Percentiles rank a stretch among this genome's conserved stretches.
Conservation (phyloP, 2,113 vertebrate genomes). For the Pseudonaja textilis region DNA sequence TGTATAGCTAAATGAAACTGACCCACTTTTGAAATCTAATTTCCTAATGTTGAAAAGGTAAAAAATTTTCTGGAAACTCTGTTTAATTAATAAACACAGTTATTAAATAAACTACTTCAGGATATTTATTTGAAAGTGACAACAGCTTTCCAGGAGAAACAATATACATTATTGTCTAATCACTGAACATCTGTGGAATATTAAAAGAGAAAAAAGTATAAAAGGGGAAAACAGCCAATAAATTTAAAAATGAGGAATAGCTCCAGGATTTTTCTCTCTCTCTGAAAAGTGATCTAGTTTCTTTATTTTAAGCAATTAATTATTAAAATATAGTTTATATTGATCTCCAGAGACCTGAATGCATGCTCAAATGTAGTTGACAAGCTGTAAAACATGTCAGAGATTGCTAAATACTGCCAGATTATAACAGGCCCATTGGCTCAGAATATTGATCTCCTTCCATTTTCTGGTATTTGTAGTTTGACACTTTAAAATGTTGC, state of each 20-base stretch:
- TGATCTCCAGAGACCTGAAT: neutral
- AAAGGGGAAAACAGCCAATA: neutral
- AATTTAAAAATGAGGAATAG: neutral
- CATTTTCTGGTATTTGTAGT: neutral
- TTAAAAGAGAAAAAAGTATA: neutral
- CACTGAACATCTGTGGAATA: neutral
- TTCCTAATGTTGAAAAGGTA: constrained; percentile 33
- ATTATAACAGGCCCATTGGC: neutral
- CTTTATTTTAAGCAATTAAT: neutral
- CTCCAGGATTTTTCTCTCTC: neutral
- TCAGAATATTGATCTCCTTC: neutral
- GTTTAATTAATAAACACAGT: constrained; percentile 48
- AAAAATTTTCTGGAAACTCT: constrained; percentile 47
- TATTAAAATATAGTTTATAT: neutral
- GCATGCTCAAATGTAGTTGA: neutral
- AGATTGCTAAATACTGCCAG: neutral
- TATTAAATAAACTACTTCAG: constrained; percentile 18
- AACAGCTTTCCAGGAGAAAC: constrained; percentile 48
- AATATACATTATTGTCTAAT: constrained; percentile 2
- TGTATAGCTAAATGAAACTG: constrained; percentile 38
- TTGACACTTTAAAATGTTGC: neutral
- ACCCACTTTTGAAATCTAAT: constrained; percentile 53
- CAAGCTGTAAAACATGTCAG: neutral
- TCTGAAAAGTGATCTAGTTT: neutral
- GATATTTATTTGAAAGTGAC: constrained; percentile 22